Conservation (phyloP, 2,888 invertebrate genomes). For the Euzophera pinguis region DNA sequence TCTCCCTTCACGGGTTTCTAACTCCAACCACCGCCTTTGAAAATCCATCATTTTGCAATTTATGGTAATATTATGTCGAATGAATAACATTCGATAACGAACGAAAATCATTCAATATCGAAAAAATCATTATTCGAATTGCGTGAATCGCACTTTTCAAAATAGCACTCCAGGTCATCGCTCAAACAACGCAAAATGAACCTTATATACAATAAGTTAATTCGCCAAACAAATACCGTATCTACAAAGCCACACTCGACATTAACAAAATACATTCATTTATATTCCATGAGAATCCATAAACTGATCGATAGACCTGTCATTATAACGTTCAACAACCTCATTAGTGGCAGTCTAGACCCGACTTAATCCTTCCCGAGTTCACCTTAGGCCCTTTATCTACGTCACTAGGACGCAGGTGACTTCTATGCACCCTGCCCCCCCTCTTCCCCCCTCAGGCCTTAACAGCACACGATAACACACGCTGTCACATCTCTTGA, state of each 20-base stretch:
- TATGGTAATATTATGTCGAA: too few species aligned
- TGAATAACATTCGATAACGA: too few species aligned
- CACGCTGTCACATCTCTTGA: conserved; percentile 67
- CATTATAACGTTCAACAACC: conserved; percentile 17
- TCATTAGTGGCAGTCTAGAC: conserved; percentile 59
- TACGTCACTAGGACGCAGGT: conserved; percentile 59
- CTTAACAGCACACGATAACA: conserved; percentile 49
- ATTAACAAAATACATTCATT: background rate
- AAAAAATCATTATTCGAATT: too few species aligned
- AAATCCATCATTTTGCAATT: too few species aligned
- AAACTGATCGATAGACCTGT: conserved; percentile 5
- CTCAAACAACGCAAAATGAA: too few species aligned
- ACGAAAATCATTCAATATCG: too few species aligned
- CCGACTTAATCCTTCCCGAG: conserved; percentile 53
- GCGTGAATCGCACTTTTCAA: too few species aligned
- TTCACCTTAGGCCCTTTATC: conserved; percentile 58
- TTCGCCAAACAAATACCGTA: too few species aligned
- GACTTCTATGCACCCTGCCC: conserved; percentile 37
- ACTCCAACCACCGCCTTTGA: too few species aligned
- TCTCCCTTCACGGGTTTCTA: too few species aligned
- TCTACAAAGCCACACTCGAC: background rate
- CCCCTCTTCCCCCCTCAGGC: conserved; percentile 20
- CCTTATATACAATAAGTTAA: too few species aligned
- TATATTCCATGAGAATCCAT: background rate
- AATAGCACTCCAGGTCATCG: too few species aligned